Base-by-base conservation (phyloP, 2,113 vertebrate genomes). In the Onychorhynchus coronatus region DNA sequence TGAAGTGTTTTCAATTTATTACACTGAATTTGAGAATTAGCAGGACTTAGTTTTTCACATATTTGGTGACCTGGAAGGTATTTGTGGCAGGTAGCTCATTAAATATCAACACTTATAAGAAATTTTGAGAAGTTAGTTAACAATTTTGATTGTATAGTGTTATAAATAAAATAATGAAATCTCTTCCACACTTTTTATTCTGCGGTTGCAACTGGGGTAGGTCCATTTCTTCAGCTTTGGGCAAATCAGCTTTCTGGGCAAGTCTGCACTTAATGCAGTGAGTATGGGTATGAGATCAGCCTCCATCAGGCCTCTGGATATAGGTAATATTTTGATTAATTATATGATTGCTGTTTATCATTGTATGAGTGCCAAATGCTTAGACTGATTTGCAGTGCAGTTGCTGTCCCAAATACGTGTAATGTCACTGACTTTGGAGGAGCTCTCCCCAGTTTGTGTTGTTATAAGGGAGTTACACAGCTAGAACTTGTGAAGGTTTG, bases 241-340 rank as follows among this genome's bases (percentile, higher is more conserved):
- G 12, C 46, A 88, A 80, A 66, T 44, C n/a, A 41, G 13, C 37
- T 49, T 84, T 89, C 27, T 89, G 49, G 55, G 17, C 30, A 62
- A 9, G 11, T 70, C 41, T 22, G 12, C 62, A 7, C 17, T 37
- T 52, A 42, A 20, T 0, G 0, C 25, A 17, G 8, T 14, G 28
- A 31, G 8, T 66, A 6, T 6, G 5, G 42, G 9, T 35, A 3
- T 47, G 50, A 82, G n/a, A 11, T 11, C 65, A n/a, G 22, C 7
- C 13, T 59, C 9, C 16, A 5, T 41, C 24, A 50, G 65, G 12
- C 39, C 16, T 71, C 30, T 72, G 35, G 14, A 37, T 12, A 22
- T 6, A 31, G 8, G 19, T 47, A 28, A 17, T 44, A 25, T 35
- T 65, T 65, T 44, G 53, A 33, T 59, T 63, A 35, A 31, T 59